These are phyloP conservation scores for Drosophila mulleri DNA, from an alignment of 2,888 invertebrate genomes.

Conservation along the genomic window DNA sequence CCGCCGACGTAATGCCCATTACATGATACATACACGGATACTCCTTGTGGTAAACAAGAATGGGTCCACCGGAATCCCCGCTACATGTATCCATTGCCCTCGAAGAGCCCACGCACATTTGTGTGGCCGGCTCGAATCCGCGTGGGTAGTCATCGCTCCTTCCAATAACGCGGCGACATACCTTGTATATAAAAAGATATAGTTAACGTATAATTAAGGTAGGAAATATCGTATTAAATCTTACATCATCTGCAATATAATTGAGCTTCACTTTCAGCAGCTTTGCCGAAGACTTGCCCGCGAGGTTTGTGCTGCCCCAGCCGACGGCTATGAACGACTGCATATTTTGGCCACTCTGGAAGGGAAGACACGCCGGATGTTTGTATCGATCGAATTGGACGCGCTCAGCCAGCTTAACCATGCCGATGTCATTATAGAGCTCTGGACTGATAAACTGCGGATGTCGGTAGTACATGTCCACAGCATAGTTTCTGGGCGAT, in stretches of 20 bases:
- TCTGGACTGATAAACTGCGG: conserved; percentile 50
- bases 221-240: background rate
- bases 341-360: conserved; percentile 37
- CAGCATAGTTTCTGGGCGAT: conserved; percentile 69
- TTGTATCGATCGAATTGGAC: conserved; percentile 84
- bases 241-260: conserved; percentile 75
- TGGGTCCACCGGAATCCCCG: conserved; percentile 81
- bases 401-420: conserved; percentile 84
- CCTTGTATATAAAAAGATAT: conserved; percentile 24
- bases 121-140: conserved; percentile 65
- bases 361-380: conserved; percentile 86
- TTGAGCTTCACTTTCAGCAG: conserved; percentile 86
- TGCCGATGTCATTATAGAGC: conserved; percentile 86
- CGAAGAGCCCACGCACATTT: conserved; percentile 78
- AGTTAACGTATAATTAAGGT: background rate
- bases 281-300: conserved; percentile 76
- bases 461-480: conserved; percentile 81
- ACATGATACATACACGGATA: conserved; percentile 79
- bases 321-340: conserved; percentile 85
- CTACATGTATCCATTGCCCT: conserved; percentile 71
- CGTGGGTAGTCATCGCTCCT: conserved; percentile 56
- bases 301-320: conserved; percentile 85
- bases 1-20: conserved; percentile 75
- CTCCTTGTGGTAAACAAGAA: conserved; percentile 64
- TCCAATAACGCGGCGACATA: conserved; percentile 49